Base-by-base conservation (phyloP, 2,888 invertebrate genomes). In the Physocephala rufipes region DNA sequence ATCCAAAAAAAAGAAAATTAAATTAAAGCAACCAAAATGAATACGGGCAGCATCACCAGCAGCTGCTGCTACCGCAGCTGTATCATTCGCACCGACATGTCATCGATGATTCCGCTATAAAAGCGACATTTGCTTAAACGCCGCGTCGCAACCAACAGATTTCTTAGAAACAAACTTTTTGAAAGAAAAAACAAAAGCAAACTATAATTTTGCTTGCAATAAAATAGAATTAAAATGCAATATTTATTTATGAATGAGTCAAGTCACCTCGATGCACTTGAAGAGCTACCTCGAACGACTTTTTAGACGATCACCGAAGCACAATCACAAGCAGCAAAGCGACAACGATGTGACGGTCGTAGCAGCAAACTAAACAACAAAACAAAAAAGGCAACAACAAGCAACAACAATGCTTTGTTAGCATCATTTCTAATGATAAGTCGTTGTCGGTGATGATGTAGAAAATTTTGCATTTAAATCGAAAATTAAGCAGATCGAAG, bases 191-290 rank as follows among this genome's bases (percentile, higher is more conserved):
- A n/a, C n/a, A n/a, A 53, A 21, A 53, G 28, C 55, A 55, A 15
- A 26, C 43, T 30, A 66, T 36, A 58, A 58, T 28, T 24, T 55
- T 21, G 19, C 51, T 7, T 28, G 58, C 55, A 30, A 55, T 66
- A 66, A 66, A 66, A 36, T 53, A 43, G 19, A 36, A 66, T 59
- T 59, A 45, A 47, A 59, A 30, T 59, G 47, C 59, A 67, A 45
- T 49, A 26, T 67, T 67, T 67, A 67, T 67, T 67, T 67, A 67
- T 67, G 67, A 61, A 67, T 67, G 67, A 67, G 59, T 59, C 45
- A 67, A 16, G 36, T n/a, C n/a, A n/a, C n/a, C 59, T 21, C 66
- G 9, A 24, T 21, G 49, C 47, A 26, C n/a, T n/a, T n/a, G n/a
- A n/a, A n/a, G n/a, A n/a, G n/a, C n/a, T n/a, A n/a, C 62, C 36